Evolutionary conservation across 2,888 invertebrate genomes (phyloP).

Genomic region (Andricus curvator): DNA sequence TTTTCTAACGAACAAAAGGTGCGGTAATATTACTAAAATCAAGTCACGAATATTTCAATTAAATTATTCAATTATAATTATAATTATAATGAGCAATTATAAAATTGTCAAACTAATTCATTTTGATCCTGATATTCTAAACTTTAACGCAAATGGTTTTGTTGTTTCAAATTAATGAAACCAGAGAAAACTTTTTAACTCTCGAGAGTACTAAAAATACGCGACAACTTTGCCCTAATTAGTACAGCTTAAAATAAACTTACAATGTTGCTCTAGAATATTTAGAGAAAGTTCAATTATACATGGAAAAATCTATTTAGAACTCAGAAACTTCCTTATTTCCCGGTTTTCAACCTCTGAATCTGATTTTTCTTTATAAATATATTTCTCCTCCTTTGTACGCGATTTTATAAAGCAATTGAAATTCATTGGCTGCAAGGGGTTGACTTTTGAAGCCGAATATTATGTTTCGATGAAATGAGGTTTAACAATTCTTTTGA

Average conservation of each 20-base stretch:
- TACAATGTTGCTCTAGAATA: background rate
- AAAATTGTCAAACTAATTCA: too few species aligned
- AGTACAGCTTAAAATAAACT: background rate
- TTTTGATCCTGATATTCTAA: too few species aligned
- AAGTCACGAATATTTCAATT: too few species aligned
- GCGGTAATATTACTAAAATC: too few species aligned
- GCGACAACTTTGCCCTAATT: background rate
- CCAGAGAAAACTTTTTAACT: background rate
- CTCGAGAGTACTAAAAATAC: background rate
- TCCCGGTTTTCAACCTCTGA: background rate
- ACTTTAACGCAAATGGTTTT: background rate
- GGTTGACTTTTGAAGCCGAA: background rate
- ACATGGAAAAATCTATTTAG: background rate
- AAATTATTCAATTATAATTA: too few species aligned
- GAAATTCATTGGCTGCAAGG: background rate
- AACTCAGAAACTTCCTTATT: background rate
- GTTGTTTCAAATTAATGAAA: background rate
- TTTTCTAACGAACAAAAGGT: too few species aligned
- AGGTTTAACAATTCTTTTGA: constrained; percentile 19
- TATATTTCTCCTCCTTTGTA: background rate
- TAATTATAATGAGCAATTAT: too few species aligned
- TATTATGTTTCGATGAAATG: constrained; percentile 19
- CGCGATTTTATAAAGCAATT: background rate
- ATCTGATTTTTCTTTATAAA: background rate
- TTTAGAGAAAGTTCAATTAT: background rate